Conservation (phyloP, 2,888 invertebrate species). For the Tetramorium bicarinatum region DNA sequence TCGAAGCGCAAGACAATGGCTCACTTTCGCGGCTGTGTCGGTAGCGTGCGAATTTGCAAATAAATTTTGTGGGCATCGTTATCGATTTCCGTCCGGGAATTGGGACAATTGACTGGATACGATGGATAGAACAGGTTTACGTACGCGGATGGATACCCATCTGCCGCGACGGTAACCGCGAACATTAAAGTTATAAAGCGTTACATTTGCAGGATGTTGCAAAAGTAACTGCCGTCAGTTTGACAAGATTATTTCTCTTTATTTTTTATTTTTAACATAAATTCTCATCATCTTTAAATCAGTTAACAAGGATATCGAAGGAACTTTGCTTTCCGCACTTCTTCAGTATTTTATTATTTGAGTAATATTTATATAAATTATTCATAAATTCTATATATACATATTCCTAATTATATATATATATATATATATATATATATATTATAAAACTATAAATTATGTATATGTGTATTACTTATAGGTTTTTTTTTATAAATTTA, state of each 20-base stretch:
- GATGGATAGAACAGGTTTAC: slow-evolving; percentile 41
- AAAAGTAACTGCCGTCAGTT: not conserved
- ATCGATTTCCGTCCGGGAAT: slow-evolving; percentile 73
- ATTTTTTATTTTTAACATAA: not conserved
- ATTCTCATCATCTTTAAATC: not conserved
- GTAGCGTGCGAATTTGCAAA: slow-evolving; percentile 68
- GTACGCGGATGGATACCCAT: slow-evolving; percentile 18
- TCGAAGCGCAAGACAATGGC: slow-evolving; percentile 34
- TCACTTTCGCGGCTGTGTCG: slow-evolving; percentile 44
- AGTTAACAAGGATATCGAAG: not conserved
- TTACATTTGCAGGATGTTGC: not conserved
- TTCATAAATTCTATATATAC: not conserved
- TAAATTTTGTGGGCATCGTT: slow-evolving; percentile 69
- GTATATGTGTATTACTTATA: not conserved
- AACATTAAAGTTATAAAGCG: slow-evolving; percentile 24
- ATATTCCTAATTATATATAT: not conserved
- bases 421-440: not conserved
- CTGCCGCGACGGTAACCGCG: not conserved
- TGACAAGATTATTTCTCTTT: not conserved
- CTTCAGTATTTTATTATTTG: not conserved
- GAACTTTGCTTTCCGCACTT: too few species aligned
- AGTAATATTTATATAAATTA: not conserved
- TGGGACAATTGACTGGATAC: slow-evolving; percentile 74
- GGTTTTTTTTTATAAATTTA: not conserved
- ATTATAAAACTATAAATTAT: not conserved